Percentiles rank a stretch among this genome's conserved stretches.
phyloP scores from a whole-genome alignment of 2,797 vertebrate genomes.

The Iguana delicatissima region DNA sequence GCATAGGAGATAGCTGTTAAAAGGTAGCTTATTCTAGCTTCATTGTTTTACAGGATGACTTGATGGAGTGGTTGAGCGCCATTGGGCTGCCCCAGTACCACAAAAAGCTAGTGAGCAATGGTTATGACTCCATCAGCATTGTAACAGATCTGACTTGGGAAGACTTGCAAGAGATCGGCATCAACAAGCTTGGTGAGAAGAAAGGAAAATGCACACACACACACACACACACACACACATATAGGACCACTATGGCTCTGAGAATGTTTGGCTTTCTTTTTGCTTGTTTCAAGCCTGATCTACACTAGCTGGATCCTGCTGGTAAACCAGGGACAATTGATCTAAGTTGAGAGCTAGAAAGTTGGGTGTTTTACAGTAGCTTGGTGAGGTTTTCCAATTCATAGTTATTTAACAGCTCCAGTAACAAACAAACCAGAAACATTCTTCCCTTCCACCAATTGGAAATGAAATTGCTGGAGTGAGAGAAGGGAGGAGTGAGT shows the following conservation, averaged over 20 bases:
- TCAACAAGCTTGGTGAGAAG: slow-evolving; percentile 91
- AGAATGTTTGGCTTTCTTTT: background rate
- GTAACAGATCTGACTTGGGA: slow-evolving; percentile 96
- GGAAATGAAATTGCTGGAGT: no score
- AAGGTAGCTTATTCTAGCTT: no score
- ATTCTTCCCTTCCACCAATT: background rate
- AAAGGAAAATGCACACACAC: background rate
- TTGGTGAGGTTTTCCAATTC: background rate
- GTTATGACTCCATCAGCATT: slow-evolving; percentile 94
- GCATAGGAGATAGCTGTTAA: background rate
- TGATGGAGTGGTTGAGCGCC: slow-evolving; percentile 92
- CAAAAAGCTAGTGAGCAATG: slow-evolving; percentile 91
- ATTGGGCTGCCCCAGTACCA: slow-evolving; percentile 93
- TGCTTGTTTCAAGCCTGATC: background rate
- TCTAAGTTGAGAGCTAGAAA: background rate
- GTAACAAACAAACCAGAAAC: background rate
- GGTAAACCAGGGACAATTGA: background rate
- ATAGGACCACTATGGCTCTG: background rate
- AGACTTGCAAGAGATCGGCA: slow-evolving; percentile 96
- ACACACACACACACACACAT: background rate
- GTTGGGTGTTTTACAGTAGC: background rate
- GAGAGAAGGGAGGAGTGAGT: no score
- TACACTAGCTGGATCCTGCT: background rate
- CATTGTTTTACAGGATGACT: slow-evolving; percentile 80
- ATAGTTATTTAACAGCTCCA: background rate